phyloP scores from a whole-genome alignment of 2,113 vertebrate species.

The Campylomormyrus numenius region DNA sequence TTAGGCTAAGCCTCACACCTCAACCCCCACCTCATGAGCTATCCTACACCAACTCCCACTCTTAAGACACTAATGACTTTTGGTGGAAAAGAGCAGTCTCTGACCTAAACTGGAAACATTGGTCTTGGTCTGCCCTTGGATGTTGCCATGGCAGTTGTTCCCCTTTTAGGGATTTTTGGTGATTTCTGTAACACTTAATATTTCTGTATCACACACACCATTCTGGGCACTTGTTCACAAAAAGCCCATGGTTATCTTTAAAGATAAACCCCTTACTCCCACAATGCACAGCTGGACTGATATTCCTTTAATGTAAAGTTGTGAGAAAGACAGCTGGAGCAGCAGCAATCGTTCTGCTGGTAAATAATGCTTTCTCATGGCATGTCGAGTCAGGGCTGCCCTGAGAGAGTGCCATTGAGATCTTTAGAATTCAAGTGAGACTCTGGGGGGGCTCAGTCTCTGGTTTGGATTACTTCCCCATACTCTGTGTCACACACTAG shows the following conservation, averaged over 20 bases:
- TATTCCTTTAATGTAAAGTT: not conserved
- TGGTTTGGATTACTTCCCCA: not conserved
- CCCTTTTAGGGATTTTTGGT: not conserved
- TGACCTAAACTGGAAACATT: not conserved
- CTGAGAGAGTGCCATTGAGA: not conserved
- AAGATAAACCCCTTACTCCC: not conserved
- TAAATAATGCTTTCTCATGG: not conserved
- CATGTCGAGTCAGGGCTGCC: not conserved
- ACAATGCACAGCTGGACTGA: not conserved
- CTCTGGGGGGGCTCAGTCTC: not conserved
- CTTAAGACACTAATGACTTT: not conserved
- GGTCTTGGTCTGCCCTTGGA: not conserved
- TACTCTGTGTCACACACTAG: not conserved
- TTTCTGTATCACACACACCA: not conserved
- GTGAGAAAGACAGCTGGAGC: not conserved
- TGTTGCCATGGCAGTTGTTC: not conserved
- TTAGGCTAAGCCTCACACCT: not conserved
- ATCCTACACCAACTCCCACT: not conserved
- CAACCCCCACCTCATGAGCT: not conserved
- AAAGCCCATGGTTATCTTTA: not conserved
- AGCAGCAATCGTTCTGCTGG: not conserved
- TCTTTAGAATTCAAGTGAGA: not conserved
- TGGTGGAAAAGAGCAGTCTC: not conserved
- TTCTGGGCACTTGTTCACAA: not conserved
- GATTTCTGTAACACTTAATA: not conserved